phyloP scores from a whole-genome alignment of 1,140 invertebrate genomes.

The Onthophagus taurus region DNA sequence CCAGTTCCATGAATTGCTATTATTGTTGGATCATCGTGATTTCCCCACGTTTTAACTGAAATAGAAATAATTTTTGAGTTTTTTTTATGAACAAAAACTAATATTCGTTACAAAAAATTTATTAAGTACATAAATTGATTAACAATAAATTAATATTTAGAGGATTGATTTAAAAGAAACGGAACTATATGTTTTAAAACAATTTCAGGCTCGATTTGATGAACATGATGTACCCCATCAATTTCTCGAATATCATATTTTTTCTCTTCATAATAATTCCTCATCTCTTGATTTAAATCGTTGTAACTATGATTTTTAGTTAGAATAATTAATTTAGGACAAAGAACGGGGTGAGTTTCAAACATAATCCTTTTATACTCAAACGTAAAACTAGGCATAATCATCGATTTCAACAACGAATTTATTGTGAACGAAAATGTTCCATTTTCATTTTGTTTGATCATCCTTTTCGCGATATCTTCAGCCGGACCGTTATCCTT shows the following conservation, averaged over 20 bases:
- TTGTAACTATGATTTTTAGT: too few species aligned
- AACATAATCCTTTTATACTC: slow-evolving; percentile 30
- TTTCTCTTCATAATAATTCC: slow-evolving; percentile 25
- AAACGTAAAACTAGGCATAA: slow-evolving; percentile 19
- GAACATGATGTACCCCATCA: slow-evolving; percentile 55
- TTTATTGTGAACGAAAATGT: slow-evolving; percentile 32
- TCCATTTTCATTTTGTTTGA: slow-evolving; percentile 33
- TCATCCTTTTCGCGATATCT: slow-evolving; percentile 40
- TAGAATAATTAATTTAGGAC: slow-evolving; percentile 35
- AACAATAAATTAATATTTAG: too few species aligned
- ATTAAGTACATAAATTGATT: too few species aligned
- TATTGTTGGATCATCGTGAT: slow-evolving; percentile 36
- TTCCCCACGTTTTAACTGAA: slow-evolving; percentile 41
- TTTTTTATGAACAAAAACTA: too few species aligned
- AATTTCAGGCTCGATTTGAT: slow-evolving; percentile 49
- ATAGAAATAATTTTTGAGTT: too few species aligned
- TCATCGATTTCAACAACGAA: slow-evolving; percentile 24
- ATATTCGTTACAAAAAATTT: too few species aligned
- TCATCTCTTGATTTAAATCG: slow-evolving; percentile 9
- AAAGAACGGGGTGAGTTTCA: slow-evolving; percentile 21
- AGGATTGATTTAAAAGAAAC: too few species aligned
- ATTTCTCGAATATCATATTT: slow-evolving; percentile 31
- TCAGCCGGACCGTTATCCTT: slow-evolving; percentile 39
- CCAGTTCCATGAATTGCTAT: slow-evolving; percentile 51
- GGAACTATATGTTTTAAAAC: too few species aligned